A percentile compares a stretch with the other conserved stretches of the same genome.
These are phyloP conservation scores for Dolichomitus sp. DNA, from an alignment of 2,888 invertebrate species.

Conservation along the genomic window DNA sequence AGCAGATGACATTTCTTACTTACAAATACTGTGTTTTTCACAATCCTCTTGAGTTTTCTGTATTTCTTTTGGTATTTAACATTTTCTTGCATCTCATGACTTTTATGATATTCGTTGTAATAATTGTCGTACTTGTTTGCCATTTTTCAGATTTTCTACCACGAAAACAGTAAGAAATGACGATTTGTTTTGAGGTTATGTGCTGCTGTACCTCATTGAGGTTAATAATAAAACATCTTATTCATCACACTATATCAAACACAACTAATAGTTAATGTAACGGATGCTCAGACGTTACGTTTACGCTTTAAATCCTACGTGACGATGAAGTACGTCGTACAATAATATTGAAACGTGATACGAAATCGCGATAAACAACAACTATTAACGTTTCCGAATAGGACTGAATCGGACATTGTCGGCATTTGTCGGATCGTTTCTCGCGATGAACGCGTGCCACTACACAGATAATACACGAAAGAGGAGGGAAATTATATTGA, in stretches of 20 bases:
- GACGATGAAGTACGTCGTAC: neutral
- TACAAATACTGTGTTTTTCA: constrained; percentile 90
- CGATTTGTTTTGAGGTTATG: constrained; percentile 48
- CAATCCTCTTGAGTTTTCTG: constrained; percentile 88
- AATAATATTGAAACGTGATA: too few relatives aligned
- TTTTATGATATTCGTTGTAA: constrained; percentile 81
- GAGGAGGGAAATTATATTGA: too few relatives aligned
- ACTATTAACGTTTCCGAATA: too few relatives aligned
- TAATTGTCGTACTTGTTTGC: constrained; percentile 80
- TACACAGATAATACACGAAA: too few relatives aligned
- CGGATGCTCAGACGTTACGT: neutral
- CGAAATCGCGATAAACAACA: too few relatives aligned
- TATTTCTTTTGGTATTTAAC: constrained; percentile 89
- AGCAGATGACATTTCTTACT: constrained; percentile 81
- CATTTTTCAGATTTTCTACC: constrained; percentile 72
- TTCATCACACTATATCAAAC: constrained; percentile 10
- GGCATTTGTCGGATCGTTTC: too few relatives aligned
- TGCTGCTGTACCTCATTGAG: neutral
- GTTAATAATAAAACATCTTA: neutral
- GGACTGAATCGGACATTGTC: too few relatives aligned
- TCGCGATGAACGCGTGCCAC: too few relatives aligned
- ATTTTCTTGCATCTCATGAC: constrained; percentile 85
- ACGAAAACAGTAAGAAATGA: neutral
- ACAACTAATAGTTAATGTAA: neutral
- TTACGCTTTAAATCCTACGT: neutral